Base-by-base conservation (phyloP, 2,888 invertebrate species). In the Graphium colonna region DNA sequence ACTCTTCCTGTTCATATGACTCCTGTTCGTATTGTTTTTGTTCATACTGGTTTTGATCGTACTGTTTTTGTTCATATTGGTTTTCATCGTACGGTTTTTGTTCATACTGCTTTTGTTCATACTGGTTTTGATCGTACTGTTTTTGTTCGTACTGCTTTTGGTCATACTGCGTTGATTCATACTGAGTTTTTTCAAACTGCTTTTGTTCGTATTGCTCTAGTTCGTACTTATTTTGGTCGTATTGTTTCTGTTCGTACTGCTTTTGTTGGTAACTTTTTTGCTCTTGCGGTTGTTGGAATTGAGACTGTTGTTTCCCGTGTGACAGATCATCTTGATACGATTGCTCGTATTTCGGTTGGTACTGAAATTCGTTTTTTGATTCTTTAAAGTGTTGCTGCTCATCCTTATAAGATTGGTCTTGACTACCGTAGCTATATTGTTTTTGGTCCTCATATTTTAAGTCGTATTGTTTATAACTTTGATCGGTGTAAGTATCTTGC, bases 401-500 rank as follows among this genome's bases (percentile, higher is more conserved):
- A 15, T 65, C 62, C 41, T 58, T 60, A 16, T 63, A 65, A 5
- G 56, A 51, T 31, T 64, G 63, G 36, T 62, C 60, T 57, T 65
- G 61, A 40, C 60, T 58, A 31, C 69, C 67, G 47, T 64, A 64
- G 52, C 67, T 62, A 54, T 64, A 64, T 48, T 66, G 65, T 51
- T 64, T 59, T 63, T 70, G 69, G 21, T 69, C 67, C 45, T 76
- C 69, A 49, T 68, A 75, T 36, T 71, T 71, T 40, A 60, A 62
- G 63, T 81, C 77, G 55, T 72, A 75, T 57, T 78, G 75, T 54
- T 75, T 71, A 69, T 76, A 78, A 62, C 59, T 78, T 61, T 75
- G 71, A 57, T 75, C 75, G 40, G 71, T 70, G 60, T 55, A 55
- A 51, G 26, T 49, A 36, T 82, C 79, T 71, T 78, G 76, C 60